Percentiles rank a stretch among this genome's conserved stretches.
Evolutionary conservation across 2,113 vertebrate genomes (phyloP).

Genomic region (Lepisosteus oculatus): DNA sequence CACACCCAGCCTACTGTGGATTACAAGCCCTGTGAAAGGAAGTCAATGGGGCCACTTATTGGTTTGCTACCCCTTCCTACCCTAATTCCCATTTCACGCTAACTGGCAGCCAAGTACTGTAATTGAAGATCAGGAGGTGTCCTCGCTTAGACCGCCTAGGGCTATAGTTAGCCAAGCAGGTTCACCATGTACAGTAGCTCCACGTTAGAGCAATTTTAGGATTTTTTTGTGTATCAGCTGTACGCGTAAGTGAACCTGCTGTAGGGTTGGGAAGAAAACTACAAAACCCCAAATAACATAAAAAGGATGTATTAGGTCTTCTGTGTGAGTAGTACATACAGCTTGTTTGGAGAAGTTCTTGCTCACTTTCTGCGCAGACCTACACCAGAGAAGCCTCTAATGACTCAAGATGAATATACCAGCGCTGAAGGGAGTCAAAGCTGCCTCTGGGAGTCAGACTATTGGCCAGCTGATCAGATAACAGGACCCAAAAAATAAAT

Average conservation of each 20-base stretch:
- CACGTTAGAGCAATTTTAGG: neutral
- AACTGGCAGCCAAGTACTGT: neutral
- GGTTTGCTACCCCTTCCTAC: neutral
- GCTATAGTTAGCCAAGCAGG: neutral
- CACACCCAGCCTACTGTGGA: neutral
- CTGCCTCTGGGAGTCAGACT: neutral
- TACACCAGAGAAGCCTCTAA: too few relatives aligned
- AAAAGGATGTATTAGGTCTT: neutral
- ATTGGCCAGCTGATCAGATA: neutral
- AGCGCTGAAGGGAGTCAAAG: too few relatives aligned
- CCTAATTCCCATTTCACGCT: neutral
- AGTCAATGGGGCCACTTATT: neutral
- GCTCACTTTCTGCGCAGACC: too few relatives aligned
- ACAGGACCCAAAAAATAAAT: neutral
- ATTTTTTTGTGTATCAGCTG: too few relatives aligned
- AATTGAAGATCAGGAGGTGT: neutral
- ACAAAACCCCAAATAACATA: too few relatives aligned
- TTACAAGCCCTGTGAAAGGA: neutral
- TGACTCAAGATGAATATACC: neutral
- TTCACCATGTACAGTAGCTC: neutral
- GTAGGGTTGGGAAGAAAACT: too few relatives aligned
- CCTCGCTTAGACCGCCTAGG: neutral
- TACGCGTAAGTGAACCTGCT: too few relatives aligned
- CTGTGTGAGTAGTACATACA: neutral
- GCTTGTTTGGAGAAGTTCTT: too few relatives aligned